Conservation (phyloP, 1,140 invertebrate genomes). For the Meloidogyne hapla region DNA sequence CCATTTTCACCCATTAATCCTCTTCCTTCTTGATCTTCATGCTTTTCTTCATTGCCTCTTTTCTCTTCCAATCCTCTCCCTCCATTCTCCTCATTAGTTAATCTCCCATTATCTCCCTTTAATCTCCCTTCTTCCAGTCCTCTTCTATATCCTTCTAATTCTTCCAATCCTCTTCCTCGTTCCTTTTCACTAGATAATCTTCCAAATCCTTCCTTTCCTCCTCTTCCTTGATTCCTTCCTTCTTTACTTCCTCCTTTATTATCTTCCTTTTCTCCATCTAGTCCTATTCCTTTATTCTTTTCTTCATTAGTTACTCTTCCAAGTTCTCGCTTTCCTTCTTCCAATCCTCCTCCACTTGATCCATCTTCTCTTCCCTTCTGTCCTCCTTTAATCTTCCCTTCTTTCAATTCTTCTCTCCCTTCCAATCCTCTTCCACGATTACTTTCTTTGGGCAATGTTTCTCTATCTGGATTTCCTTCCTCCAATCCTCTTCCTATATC, state of each 20-base stretch:
- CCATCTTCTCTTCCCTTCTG: not conserved
- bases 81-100: not conserved
- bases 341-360: slow-evolving; percentile 1
- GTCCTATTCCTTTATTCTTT: not conserved
- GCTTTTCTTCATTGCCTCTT: not conserved
- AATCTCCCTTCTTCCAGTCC: not conserved
- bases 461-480: too few relatives aligned
- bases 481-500: too few relatives aligned
- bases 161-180: slow-evolving; percentile 14
- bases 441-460: too few relatives aligned
- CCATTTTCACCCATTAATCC: not conserved
- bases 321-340: not conserved
- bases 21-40: slow-evolving; percentile 18
- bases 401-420: not conserved
- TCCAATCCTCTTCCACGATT: not conserved
- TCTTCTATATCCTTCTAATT: slow-evolving; percentile 10
- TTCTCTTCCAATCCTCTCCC: not conserved
- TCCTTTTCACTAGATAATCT: too few relatives aligned
- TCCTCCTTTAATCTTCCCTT: not conserved
- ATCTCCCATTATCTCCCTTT: slow-evolving; percentile 1
- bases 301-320: not conserved
- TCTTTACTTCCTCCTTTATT: too few relatives aligned
- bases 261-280: not conserved
- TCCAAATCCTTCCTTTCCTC: too few relatives aligned
- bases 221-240: too few relatives aligned